phyloP scores from a whole-genome alignment of 1,140 invertebrate species.

The Lepidostoma basale region DNA sequence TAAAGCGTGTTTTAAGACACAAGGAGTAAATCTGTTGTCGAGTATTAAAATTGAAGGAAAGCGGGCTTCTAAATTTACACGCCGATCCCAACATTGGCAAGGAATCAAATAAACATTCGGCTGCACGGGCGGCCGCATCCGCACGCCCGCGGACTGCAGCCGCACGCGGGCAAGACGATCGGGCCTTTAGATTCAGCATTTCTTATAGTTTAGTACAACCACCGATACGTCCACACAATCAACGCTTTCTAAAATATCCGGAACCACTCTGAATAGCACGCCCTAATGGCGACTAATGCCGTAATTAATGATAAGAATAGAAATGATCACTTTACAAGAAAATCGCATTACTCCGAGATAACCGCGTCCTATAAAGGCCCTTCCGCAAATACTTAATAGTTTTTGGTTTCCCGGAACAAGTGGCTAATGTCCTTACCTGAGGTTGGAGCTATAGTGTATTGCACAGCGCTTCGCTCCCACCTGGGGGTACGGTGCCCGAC shows the following conservation, averaged over 20 bases:
- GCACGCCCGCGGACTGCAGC: no score
- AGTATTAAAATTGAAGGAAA: constrained; percentile 11
- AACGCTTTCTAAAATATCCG: no score
- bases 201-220: no score
- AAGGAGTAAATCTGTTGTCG: constrained; percentile 5
- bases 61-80: constrained; percentile 7
- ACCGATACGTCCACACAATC: no score
- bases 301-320: constrained; percentile 12
- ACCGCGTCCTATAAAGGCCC: neutral
- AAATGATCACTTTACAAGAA: constrained; percentile 30
- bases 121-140: constrained; percentile 2
- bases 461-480: no score
- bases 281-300: no score
- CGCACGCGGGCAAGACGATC: no score
- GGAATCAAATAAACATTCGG: constrained; percentile 10
- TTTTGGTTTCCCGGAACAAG: constrained; percentile 19
- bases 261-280: no score
- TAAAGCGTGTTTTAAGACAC: constrained; percentile 13
- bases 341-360: constrained; percentile 26
- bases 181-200: no score
- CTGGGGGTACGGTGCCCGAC: no score
- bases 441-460: no score
- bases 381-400: constrained; percentile 30
- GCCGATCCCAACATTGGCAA: constrained; percentile 8
- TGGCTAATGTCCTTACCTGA: neutral